Evolutionary conservation across 2,797 vertebrate genomes (phyloP).

Genomic region (Oceanodroma leucorhoa): DNA sequence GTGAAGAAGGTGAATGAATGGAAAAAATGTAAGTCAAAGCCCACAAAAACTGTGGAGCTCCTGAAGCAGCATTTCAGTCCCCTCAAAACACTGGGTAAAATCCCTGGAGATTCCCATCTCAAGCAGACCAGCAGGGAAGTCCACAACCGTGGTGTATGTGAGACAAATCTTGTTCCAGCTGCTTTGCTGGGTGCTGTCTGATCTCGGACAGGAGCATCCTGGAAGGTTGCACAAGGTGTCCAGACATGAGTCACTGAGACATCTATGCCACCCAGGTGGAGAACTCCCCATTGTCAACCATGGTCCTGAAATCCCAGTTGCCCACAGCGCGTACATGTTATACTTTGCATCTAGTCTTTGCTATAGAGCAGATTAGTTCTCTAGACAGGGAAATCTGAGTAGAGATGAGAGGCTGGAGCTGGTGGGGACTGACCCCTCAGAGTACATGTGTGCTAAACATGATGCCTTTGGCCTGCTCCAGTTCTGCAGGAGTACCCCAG

Average conservation of each 20-base stretch:
- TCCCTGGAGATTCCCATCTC: neutral
- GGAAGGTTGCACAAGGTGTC: neutral
- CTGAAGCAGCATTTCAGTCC: neutral
- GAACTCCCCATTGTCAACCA: neutral
- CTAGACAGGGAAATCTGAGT: neutral
- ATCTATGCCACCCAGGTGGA: neutral
- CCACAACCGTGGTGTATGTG: neutral
- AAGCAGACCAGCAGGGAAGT: neutral
- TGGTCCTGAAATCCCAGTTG: neutral
- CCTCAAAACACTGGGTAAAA: neutral
- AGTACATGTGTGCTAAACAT: neutral
- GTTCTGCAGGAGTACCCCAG: neutral
- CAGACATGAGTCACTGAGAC: neutral
- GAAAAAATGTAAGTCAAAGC: neutral
- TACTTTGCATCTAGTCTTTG: neutral
- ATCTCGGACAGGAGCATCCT: neutral
- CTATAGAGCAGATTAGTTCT: accelerated
- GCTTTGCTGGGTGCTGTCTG: neutral
- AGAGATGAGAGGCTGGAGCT: neutral
- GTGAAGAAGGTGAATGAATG: neutral
- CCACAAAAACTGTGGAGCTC: neutral
- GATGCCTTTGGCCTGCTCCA: neutral
- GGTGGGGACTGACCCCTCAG: neutral
- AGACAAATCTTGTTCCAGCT: neutral
- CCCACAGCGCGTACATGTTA: accelerated